Evolutionary conservation across 1,140 invertebrate species (phyloP), one percentile per base, ranked within the genome.

Genomic region (Monomorium pharaonis): DNA sequence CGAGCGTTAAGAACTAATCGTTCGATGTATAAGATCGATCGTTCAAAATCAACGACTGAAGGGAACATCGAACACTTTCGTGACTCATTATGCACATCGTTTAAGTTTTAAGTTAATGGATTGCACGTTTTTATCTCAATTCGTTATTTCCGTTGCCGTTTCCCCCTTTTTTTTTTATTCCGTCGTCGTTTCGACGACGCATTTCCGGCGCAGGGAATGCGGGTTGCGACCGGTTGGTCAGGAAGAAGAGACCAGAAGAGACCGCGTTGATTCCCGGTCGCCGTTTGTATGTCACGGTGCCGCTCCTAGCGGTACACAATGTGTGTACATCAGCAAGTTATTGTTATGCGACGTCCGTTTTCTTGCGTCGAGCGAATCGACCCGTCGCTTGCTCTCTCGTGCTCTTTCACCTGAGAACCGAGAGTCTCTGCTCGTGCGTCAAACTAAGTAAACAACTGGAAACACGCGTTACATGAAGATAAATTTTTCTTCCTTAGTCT

Each of bases 271-370:
- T 84, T 84, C 67, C 84, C 30, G 74, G 84, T 60, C 51, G 60
- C 65, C 51, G 60, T 91, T 91, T 87, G 78, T 91, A 62, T 90
- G 90, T 91, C 89, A 91, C 83, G 81, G 47, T 89, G 90, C 87
- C 89, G 78, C 87, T 91, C 74, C 85, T 90, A 91, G 84, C 87
- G 83, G 89, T 89, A 88, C 80, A 89, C 85, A 80, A 49, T 67
- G 86, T 58, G 10, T 77, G 44, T 72, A 51, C 69, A 51, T 47
- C 47, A 56, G 27, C 14, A 44, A 27, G 70, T 91, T 86, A 80
- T 91, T 90, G 87, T 91, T 91, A 91, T 91, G 88, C 90, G 75
- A 81, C 83, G 51, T 84, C 83, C 86, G 83, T 77, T 91, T 89
- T 76, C 85, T 85, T 69, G 58, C 42, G 9, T 78, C 67, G 58